Evolutionary conservation across 2,797 vertebrate genomes (phyloP).

Genomic region (Pampus argenteus): DNA sequence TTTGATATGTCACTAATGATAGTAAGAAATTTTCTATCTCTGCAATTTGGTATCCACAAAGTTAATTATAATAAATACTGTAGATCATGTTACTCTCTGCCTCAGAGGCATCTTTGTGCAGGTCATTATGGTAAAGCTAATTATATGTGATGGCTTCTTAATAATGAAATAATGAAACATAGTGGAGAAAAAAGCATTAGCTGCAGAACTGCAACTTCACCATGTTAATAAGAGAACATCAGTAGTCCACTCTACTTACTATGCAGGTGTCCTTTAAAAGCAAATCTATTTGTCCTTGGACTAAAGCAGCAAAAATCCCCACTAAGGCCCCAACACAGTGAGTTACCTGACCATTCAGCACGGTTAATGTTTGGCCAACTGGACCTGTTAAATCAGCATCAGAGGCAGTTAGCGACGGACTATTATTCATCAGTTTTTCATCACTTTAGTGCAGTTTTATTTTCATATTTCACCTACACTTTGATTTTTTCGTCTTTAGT

Average conservation of each 20-base stretch:
- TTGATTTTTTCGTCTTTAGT: not conserved
- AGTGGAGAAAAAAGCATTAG: constrained; percentile 7
- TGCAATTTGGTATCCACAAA: constrained; percentile 23
- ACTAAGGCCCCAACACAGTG: constrained; percentile 10
- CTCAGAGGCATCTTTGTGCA: constrained; percentile 29
- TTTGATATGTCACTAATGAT: constrained; percentile 22
- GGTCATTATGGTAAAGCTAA: constrained; percentile 46
- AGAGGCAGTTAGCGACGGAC: too few species aligned
- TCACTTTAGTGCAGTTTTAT: not conserved
- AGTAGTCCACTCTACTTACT: not conserved
- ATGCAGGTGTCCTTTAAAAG: constrained; percentile 17
- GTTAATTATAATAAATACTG: constrained; percentile 53
- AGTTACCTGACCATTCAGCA: not conserved
- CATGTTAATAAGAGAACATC: constrained; percentile 6
- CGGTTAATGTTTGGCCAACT: not conserved
- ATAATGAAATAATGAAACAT: constrained; percentile 45
- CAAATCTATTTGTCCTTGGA: constrained; percentile 2
- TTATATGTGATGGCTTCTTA: constrained; percentile 50
- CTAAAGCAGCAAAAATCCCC: constrained; percentile 15
- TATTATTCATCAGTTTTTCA: not conserved
- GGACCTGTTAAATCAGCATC: not conserved
- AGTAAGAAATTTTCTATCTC: not conserved
- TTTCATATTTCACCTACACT: not conserved
- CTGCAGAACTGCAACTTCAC: constrained; percentile 9
- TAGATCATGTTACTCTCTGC: constrained; percentile 23